Evolutionary conservation across 2,113 vertebrate species (phyloP), one percentile per base, ranked within the genome.

Genomic region (Sula dactylatra): DNA sequence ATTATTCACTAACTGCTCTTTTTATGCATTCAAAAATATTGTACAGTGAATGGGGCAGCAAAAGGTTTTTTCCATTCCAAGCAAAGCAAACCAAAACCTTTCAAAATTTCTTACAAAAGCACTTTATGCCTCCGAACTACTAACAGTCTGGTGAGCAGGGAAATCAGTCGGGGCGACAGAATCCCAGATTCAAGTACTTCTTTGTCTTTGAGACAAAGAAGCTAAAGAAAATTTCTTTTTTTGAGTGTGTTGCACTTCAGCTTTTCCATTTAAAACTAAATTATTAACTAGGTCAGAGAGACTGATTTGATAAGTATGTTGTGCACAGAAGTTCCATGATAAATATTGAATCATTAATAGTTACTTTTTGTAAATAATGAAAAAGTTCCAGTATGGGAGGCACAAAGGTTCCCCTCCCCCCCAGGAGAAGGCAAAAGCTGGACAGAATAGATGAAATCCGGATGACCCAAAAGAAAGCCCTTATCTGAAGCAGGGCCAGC

Each of bases 1-100:
- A 97, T 97, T 97, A 94, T 96, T 96, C 96, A 92, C 76, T 95
- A 97, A 90, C 82, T 94, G 90, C 73, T 97, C 86, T 94, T 90
- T 90, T 96, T 92, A 93, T 42, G 38, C 79, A 95, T 97, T 97
- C 93, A 97, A 96, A 98, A 98, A 95, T 96, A 90, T 52, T 69
- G 76, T 50, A 79, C 66, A 93, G 47, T 76, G 47, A 97, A 96
- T 76, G 66, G 88, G 25, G 16, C 42, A 93, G 66, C 13, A 82
- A 76, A 94, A 80, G 12, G 4, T 10, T 59, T 74, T 80, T 81
- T 64, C 49, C 45, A 50, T 86, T 82, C 32, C 54, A 70, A 93
- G 25, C 31, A 77, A 67, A 83, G 64, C 31, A 90, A 92, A 70
- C 31, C 17, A 70, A 93, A 82, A 47, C 40, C 31, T 66, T 88